phyloP scores from a whole-genome alignment of 2,797 vertebrate genomes.

The Ceyx erithaca region DNA sequence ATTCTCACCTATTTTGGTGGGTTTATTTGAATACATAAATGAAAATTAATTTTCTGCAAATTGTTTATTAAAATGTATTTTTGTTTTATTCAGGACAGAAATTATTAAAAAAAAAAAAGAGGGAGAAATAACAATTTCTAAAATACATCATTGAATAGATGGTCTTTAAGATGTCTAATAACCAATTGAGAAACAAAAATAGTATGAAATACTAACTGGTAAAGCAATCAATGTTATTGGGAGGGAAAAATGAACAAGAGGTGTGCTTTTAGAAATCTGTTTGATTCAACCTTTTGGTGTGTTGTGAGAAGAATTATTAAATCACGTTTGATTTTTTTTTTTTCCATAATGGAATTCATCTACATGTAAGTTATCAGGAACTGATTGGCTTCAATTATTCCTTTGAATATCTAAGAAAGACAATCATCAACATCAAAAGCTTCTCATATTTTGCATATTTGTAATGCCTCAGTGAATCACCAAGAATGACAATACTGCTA shows the following conservation, averaged over 20 bases:
- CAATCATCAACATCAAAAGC: conserved; percentile 64
- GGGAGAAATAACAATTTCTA: background rate
- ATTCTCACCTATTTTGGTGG: background rate
- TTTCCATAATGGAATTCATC: conserved; percentile 18
- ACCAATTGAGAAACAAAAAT: conserved; percentile 20
- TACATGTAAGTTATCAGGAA: conserved; percentile 58
- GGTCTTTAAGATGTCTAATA: background rate
- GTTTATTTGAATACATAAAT: background rate
- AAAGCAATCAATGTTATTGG: background rate
- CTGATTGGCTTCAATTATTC: conserved; percentile 68
- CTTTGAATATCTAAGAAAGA: conserved; percentile 67
- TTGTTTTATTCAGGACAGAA: background rate
- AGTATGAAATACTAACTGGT: background rate
- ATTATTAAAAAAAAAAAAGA: background rate
- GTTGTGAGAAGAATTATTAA: conserved; percentile 54
- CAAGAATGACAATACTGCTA: conserved; percentile 46
- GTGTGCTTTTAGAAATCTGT: conserved; percentile 1
- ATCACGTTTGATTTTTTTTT: background rate
- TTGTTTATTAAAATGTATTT: background rate
- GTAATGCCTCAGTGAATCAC: conserved; percentile 73
- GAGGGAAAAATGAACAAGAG: background rate
- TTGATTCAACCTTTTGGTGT: conserved; percentile 28
- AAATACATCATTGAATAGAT: background rate
- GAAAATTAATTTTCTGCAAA: background rate
- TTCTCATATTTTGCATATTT: conserved; percentile 72